phyloP scores from a whole-genome alignment of 2,888 invertebrate species.

The Auanema sp. region DNA sequence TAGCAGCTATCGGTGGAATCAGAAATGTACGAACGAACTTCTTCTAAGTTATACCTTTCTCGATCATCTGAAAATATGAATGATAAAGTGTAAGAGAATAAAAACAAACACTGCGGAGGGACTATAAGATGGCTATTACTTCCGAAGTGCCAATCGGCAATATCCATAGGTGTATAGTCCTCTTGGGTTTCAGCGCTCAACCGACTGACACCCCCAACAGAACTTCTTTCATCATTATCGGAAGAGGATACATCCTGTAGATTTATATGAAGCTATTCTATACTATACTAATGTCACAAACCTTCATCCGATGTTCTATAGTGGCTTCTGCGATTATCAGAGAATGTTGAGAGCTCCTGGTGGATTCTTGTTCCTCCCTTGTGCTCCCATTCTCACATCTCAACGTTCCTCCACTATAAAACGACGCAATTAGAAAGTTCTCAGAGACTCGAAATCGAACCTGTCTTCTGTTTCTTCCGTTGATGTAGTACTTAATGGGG shows the following conservation, averaged over 20 bases:
- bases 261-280: too few relatives aligned
- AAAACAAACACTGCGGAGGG: slow-evolving; percentile 24
- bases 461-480: slow-evolving; percentile 1
- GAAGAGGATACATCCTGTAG: slow-evolving; percentile 6
- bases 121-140: slow-evolving; percentile 22
- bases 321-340: slow-evolving; percentile 5
- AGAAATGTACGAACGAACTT: slow-evolving; percentile 32
- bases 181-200: slow-evolving; percentile 6
- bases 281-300: background rate
- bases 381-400: slow-evolving; percentile 16
- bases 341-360: slow-evolving; percentile 2
- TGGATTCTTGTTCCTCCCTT: background rate
- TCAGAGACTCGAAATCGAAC: background rate
- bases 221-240: slow-evolving; percentile 19
- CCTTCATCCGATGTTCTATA: slow-evolving; percentile 3
- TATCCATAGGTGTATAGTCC: slow-evolving; percentile 21
- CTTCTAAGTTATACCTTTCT: slow-evolving; percentile 21
- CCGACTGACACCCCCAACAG: slow-evolving; percentile 6
- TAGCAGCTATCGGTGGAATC: slow-evolving; percentile 53
- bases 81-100: background rate
- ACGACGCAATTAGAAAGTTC: slow-evolving; percentile 1
- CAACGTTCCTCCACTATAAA: slow-evolving; percentile 29
- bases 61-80: slow-evolving; percentile 9
- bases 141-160: slow-evolving; percentile 16
- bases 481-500: too few relatives aligned